Base-by-base conservation (phyloP, 2,888 invertebrate species). In the Drosophila mulleri region DNA sequence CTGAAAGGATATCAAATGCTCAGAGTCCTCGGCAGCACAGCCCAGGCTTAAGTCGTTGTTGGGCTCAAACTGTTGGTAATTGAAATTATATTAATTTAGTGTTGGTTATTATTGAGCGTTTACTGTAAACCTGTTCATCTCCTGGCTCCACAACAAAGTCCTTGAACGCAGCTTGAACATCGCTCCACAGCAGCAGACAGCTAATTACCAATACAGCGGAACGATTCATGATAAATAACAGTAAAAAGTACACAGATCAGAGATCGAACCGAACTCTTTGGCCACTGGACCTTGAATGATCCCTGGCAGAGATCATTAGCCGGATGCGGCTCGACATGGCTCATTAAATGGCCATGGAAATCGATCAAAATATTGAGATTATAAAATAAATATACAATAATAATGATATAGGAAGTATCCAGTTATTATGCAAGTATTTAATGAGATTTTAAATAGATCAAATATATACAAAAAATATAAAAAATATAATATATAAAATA, bases 141-240 rank as follows among this genome's bases (percentile, higher is more conserved):
- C 76, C 72, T 41, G 76, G 53, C 50, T 62, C 67, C 12, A 90
- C 57, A 1, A 90, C 72, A 63, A 90, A 90, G 67, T 91, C 91
- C 71, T 80, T 60, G 16, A 90, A 78, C 2, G 85, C 85, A 1
- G 74, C 88, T 6, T 57, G 32, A 5, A 44, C 65, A 2, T 2
- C 44, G 12, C 56, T n/a, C 18, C 39, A 18, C 37, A 61, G 12
- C 41, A 82, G 45, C 32, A 88, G 61, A 6, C 66, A 67, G 44
- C 41, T 37, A 29, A 74, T 35, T 8, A 48, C 16, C 52, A 60
- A n/a, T 12, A 77, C 2, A 20, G 20, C 35, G 12, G 39, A 50
- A 35, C 48, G 52, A 44, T 67, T 72, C 83, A 83, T 83, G 12
- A 18, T 45, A 14, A 23, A 41, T 26, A n/a, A n/a, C 5, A 12